Conservation (phyloP, 2,797 vertebrate genomes). For the Nasua narica region DNA sequence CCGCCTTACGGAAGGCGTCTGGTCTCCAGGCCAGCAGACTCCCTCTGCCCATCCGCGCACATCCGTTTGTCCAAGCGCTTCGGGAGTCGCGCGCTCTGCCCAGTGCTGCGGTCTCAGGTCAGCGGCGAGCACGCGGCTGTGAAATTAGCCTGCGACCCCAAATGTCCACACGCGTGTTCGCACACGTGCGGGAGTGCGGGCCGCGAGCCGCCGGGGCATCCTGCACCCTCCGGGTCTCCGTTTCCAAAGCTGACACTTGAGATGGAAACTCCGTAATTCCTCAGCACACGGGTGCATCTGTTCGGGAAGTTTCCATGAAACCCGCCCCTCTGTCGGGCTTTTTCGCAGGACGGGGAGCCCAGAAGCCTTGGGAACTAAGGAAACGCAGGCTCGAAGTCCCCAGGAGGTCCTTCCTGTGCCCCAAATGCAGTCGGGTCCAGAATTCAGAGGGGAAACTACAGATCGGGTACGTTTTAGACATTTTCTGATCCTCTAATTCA, state of each 20-base stretch:
- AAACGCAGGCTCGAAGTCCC: neutral
- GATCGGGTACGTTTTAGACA: neutral
- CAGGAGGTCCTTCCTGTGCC: fast-evolving
- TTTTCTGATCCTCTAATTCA: neutral
- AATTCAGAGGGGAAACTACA: neutral
- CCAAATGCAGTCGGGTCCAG: neutral
- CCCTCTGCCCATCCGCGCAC: neutral
- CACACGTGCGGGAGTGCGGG: too few relatives aligned
- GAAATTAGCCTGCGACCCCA: neutral
- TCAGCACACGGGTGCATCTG: neutral
- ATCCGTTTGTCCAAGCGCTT: neutral
- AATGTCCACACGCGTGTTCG: fast-evolving
- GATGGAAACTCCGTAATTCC: neutral
- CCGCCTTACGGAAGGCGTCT: neutral
- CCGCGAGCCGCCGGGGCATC: fast-evolving
- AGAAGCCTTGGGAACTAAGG: fast-evolving
- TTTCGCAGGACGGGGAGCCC: neutral
- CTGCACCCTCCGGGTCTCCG: fast-evolving
- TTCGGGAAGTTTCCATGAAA: neutral
- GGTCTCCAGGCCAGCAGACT: neutral
- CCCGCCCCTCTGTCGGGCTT: neutral
- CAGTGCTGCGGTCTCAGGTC: neutral
- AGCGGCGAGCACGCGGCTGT: constrained; percentile 11
- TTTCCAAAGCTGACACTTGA: neutral
- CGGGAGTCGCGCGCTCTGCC: neutral